These are phyloP conservation scores for Hypselothyrea guttata DNA, from an alignment of 2,888 invertebrate genomes.

Conservation along the genomic window DNA sequence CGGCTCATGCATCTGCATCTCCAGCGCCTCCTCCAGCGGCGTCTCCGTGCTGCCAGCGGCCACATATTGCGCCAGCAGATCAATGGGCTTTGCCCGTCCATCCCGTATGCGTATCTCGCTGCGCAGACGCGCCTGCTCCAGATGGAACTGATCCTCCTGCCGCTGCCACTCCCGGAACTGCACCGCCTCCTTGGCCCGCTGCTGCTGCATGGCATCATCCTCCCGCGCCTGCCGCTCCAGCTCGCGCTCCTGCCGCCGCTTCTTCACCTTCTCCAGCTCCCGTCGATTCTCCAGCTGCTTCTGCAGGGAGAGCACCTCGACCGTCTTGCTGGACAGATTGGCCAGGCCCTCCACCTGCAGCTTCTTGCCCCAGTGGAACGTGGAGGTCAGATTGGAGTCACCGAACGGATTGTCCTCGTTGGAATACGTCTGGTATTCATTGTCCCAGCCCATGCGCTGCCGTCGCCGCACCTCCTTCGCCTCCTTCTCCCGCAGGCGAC, in stretches of 20 bases:
- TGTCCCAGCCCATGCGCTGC: constrained; percentile 98
- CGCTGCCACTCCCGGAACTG: constrained; percentile 96
- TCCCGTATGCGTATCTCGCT: constrained; percentile 98
- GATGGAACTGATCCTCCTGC: constrained; percentile 98
- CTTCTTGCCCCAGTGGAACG: constrained; percentile 99
- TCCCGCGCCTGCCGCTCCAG: constrained; percentile 91
- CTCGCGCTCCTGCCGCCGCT: constrained; percentile 93
- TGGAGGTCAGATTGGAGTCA: constrained; percentile 95
- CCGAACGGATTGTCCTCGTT: constrained; percentile 99
- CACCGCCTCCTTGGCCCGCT: constrained; percentile 94
- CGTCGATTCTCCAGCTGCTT: constrained; percentile 95
- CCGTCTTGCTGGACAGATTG: constrained; percentile 88
- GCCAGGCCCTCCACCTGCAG: constrained; percentile 95
- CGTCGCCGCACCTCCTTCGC: constrained; percentile 93
- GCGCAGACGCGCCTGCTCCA: constrained; percentile 96
- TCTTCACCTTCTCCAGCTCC: constrained; percentile 97
- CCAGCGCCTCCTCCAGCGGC: constrained; percentile 94
- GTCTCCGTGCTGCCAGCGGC: constrained; percentile 90
- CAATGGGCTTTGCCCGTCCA: constrained; percentile 98
- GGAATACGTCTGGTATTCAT: constrained; percentile 97
- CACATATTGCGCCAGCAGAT: constrained; percentile 97
- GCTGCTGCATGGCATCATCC: constrained; percentile 91
- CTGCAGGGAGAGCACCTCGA: constrained; percentile 91
- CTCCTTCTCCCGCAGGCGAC: constrained; percentile 94
- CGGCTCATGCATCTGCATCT: constrained; percentile 99